Evolutionary conservation across 2,888 invertebrate genomes (phyloP).

Genomic region (Molorchus minor): DNA sequence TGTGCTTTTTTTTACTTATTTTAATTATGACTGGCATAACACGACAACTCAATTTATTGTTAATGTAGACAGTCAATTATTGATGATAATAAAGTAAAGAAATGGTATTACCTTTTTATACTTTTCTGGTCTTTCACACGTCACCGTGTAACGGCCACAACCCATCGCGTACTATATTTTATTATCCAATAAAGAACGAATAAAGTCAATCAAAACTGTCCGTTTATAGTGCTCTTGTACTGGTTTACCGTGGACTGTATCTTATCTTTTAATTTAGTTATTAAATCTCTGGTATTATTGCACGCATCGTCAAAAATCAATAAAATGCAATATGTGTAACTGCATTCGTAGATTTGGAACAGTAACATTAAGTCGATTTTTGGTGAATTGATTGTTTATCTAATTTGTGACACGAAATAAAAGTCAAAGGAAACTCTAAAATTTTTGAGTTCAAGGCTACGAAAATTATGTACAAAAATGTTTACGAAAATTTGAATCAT

Average conservation of each 20-base stretch:
- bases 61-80: conserved; percentile 21
- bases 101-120: conserved; percentile 28
- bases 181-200: conserved; percentile 28
- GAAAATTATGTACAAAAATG: no score
- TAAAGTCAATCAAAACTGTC: conserved; percentile 28
- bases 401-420: no score
- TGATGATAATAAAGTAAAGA: conserved; percentile 28
- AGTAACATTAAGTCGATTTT: no score
- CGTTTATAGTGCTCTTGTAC: conserved; percentile 22
- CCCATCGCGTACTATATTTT: conserved; percentile 17
- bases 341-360: no score
- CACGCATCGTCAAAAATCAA: conserved; percentile 22
- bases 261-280: conserved; percentile 31
- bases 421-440: no score
- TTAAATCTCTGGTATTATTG: conserved; percentile 27
- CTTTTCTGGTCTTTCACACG: conserved; percentile 24
- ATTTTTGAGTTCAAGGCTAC: no score
- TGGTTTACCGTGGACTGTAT: conserved; percentile 12
- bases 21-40: conserved; percentile 28
- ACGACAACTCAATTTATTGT: conserved; percentile 28
- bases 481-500: no score
- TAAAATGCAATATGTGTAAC: no score
- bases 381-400: no score
- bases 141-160: conserved; percentile 18
- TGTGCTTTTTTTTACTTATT: conserved; percentile 8